Base-by-base conservation (phyloP, 2,797 vertebrate species). In the Channallabes apus region DNA sequence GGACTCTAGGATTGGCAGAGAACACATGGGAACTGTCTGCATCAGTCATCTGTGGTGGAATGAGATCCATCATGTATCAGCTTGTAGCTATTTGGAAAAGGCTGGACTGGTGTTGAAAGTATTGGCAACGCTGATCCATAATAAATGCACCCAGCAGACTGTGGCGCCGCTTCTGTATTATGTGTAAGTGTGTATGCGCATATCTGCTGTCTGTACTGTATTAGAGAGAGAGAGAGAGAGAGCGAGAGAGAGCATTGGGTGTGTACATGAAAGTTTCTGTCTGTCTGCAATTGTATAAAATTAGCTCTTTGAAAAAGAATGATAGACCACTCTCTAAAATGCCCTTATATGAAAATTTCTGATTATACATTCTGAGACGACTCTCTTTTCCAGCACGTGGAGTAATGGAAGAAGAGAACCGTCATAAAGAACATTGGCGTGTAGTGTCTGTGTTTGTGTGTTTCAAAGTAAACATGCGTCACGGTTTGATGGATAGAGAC, bases 111-210 rank as follows among this genome's bases (percentile, higher is more conserved):
- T 90, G 85, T 87, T 90, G 86, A 90, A 89, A 90, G 89, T 90
- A 88, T 84, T 88, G 89, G 89, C 89, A 90, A 83, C 83, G 73
- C 62, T 84, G 88, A 89, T 88, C 88, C 85, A 88, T 90, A 88
- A 90, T 90, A 88, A 90, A 90, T 85, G 89, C 89, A 88, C 89
- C 86, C 83, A 88, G 86, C 87, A 85, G 88, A 87, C 84, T 86
- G 73, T 80, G 87, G 88, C 78, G 85, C 87, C 87, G 83, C 85
- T 88, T 84, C 73, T 69, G 77, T 83, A 41, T 73, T 86, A 77
- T 86, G 82, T 76, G 73, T 87, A 35, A 82, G 72, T 89, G 75
- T 84, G 77, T 77, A 68, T 80, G 83, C 72, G 75, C 86, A 83
- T 84, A 81, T 81, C 82, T 81, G 82, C 77, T 86, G 83, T 85